These are phyloP conservation scores for Ceratitis capitata DNA, from an alignment of 1,140 invertebrate species.

Conservation along the genomic window DNA sequence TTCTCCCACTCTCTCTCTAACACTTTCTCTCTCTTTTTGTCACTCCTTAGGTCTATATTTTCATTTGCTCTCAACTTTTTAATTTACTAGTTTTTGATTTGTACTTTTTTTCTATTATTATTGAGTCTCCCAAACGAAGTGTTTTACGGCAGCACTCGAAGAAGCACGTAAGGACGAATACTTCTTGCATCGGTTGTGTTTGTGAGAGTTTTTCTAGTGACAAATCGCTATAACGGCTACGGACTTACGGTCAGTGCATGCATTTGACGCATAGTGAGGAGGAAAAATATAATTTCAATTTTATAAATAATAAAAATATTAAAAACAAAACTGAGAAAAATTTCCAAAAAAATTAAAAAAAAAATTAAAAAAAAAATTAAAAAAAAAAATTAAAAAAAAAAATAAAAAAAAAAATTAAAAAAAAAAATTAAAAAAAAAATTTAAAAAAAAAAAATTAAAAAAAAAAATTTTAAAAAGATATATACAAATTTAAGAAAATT, in stretches of 20 bases:
- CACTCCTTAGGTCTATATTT: not conserved
- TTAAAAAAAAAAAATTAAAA: too few relatives aligned
- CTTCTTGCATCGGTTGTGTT: not conserved
- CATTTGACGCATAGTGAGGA: not conserved
- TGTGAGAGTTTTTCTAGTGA: not conserved
- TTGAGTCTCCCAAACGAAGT: too few relatives aligned
- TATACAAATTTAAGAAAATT: too few relatives aligned
- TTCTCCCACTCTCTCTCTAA: not conserved
- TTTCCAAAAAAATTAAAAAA: too few relatives aligned
- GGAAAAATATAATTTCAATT: not conserved
- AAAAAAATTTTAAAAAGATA: too few relatives aligned
- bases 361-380: too few relatives aligned
- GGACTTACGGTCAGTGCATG: slow-evolving; percentile 1
- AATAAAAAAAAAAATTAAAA: not conserved
- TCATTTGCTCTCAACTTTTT: too few relatives aligned
- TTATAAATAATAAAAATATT: too few relatives aligned
- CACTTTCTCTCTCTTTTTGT: not conserved
- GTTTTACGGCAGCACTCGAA: not conserved
- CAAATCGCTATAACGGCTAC: not conserved
- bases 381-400: too few relatives aligned
- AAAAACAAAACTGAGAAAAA: too few relatives aligned
- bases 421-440: not conserved
- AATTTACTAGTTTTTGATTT: not conserved
- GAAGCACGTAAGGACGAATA: not conserved
- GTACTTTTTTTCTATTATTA: too few relatives aligned